Evolutionary conservation across 2,113 vertebrate species (phyloP), one percentile per base, ranked within the genome.

Genomic region (Sinosuthora webbiana): DNA sequence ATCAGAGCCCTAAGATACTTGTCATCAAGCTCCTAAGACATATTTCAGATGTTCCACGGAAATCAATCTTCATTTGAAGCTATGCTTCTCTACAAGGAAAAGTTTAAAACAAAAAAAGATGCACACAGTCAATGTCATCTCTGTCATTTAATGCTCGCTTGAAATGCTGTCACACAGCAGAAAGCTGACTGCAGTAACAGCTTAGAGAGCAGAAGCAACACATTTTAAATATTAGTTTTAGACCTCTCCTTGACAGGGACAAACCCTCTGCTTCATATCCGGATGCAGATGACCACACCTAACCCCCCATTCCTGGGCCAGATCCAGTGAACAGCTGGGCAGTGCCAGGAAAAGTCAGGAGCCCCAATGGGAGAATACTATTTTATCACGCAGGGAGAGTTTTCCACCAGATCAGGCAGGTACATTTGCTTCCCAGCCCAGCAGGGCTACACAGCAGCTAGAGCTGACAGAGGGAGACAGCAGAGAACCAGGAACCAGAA

Each of bases 321-420:
- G 39, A 56, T 23, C 17, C 64, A 68, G 9, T 15, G 45, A 55
- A 45, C 1, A 63, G 35, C 47, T 50, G 28, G 30, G 50, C 30
- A 50, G 28, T 42, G 60, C 18, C 73, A 90, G 20, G 13, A 9
- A 16, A 77, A 50, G 20, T 20, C 81, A 73, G 25, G 30, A 18
- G 15, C 7, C 45, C 31, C 28, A 62, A 3, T 0, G 2, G 37
- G 28, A 82, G 3, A 81, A 19, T 1, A 25, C 5, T 41, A 8
- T 39, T 62, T 75, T 59, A n/a, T 31, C 23, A 19, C 4, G 14
- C 27, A 65, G 28, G 11, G 7, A 2, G 11, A 31, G 33, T 52
- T 68, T 69, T 56, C 37, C 24, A 81, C 23, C 6, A 1, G 9
- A 53, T 42, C 47, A 63, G 27, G 9, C 37, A 75, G 8, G 2